phyloP scores from a whole-genome alignment of 2,888 invertebrate species.

The Amitus sp. region DNA sequence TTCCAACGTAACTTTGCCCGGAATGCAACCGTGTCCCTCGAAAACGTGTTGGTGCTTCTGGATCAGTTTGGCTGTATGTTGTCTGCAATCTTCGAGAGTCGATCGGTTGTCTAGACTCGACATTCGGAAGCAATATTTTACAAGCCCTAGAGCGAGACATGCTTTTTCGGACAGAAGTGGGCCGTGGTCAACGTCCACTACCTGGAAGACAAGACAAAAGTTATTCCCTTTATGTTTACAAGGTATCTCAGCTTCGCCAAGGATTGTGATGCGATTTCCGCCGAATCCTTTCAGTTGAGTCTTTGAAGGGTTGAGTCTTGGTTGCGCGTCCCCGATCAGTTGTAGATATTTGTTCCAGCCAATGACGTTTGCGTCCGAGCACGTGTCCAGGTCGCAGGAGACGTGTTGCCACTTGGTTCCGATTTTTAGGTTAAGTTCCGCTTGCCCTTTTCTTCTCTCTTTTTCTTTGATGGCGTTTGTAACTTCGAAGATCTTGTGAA shows the following conservation, averaged over 20 bases:
- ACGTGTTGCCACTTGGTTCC: neutral
- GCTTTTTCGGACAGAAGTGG: slow-evolving; percentile 10
- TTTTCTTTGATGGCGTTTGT: neutral
- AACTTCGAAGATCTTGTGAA: neutral
- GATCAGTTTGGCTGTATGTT: neutral
- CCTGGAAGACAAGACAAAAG: neutral
- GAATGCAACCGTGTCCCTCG: neutral
- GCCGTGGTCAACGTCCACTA: slow-evolving; percentile 10
- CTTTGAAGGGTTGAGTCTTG: neutral
- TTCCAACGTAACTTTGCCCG: slow-evolving; percentile 3
- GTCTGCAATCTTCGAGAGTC: neutral
- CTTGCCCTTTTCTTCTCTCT: neutral
- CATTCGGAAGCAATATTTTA: slow-evolving; percentile 11
- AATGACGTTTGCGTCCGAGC: slow-evolving; percentile 12
- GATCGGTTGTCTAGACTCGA: neutral
- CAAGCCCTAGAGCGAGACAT: slow-evolving; percentile 4
- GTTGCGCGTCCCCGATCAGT: neutral
- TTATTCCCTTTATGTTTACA: neutral
- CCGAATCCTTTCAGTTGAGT: slow-evolving; percentile 3
- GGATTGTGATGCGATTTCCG: slow-evolving; percentile 1
- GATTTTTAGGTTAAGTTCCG: neutral
- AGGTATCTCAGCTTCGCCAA: slow-evolving; percentile 3
- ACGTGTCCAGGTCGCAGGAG: slow-evolving; percentile 11
- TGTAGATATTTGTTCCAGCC: neutral
- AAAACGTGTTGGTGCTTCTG: neutral